Conservation (phyloP, 2,888 invertebrate genomes). For the Crepidodera aurea region DNA sequence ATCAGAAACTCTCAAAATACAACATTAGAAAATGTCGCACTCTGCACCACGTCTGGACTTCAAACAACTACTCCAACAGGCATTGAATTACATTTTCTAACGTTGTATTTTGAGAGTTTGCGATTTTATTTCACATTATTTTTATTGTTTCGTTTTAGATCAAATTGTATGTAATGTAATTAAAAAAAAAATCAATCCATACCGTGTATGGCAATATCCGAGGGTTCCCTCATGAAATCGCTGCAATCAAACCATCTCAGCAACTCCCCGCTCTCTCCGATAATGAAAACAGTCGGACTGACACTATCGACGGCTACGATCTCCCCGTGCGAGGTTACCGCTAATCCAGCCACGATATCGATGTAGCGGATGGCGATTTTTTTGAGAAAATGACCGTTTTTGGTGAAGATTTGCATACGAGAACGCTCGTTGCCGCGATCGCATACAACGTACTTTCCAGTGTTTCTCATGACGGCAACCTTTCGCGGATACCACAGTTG, state of each 20-base stretch:
- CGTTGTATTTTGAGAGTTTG: no score
- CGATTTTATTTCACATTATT: no score
- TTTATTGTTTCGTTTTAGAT: no score
- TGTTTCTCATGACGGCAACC: conserved; percentile 88
- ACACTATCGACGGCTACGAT: conserved; percentile 98
- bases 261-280: conserved; percentile 90
- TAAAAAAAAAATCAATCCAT: no score
- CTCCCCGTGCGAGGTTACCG: conserved; percentile 89
- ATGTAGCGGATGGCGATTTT: conserved; percentile 92
- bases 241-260: conserved; percentile 98
- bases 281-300: conserved; percentile 94
- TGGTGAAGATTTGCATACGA: conserved; percentile 97
- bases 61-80: no score
- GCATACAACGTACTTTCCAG: conserved; percentile 94
- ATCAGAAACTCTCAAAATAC: no score
- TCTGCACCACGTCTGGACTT: no score
- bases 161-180: no score
- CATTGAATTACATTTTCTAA: no score
- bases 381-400: conserved; percentile 93
- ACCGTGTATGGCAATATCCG: conserved; percentile 95
- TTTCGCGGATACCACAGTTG: conserved; percentile 97
- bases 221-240: conserved; percentile 97
- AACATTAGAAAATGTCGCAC: no score
- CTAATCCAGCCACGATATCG: conserved; percentile 92
- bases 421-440: conserved; percentile 96